These are phyloP conservation scores for Limnephilus lunatus DNA, from an alignment of 2,888 invertebrate genomes.

Conservation along the genomic window DNA sequence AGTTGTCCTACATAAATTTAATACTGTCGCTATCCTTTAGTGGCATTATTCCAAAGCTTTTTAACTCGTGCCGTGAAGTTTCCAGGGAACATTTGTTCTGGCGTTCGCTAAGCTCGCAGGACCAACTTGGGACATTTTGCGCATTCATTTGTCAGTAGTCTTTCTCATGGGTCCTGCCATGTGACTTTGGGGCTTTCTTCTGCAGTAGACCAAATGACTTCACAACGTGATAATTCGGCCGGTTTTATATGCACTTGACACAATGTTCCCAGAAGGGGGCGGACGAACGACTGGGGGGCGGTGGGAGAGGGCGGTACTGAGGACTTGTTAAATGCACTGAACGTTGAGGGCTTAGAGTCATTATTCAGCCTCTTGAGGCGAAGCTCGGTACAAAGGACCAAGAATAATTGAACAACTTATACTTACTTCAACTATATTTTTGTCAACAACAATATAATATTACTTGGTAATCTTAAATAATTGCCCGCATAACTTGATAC, in stretches of 20 bases:
- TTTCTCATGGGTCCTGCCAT: constrained; percentile 11
- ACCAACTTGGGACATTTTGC: constrained; percentile 43
- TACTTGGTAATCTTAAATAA: not conserved
- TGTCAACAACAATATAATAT: not conserved
- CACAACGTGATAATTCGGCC: constrained; percentile 13
- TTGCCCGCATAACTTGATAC: not conserved
- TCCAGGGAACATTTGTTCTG: not conserved
- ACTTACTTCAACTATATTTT: not conserved
- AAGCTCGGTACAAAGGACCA: not conserved
- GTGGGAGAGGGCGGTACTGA: not conserved
- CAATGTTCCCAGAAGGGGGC: not conserved
- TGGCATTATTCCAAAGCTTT: constrained; percentile 13
- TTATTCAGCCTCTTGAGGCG: not conserved
- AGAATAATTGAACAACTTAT: not conserved
- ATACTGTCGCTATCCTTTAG: not conserved
- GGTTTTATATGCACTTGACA: not conserved
- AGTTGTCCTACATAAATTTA: not conserved
- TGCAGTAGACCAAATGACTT: constrained; percentile 24
- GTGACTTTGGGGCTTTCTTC: constrained; percentile 31
- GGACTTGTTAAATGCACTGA: not conserved
- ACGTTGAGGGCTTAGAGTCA: not conserved
- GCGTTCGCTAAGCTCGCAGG: not conserved
- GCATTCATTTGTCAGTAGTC: constrained; percentile 51
- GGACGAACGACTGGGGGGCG: not conserved
- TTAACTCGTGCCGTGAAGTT: not conserved